These are phyloP conservation scores for Cataglyphis cursor DNA, from an alignment of 2,888 invertebrate species.

Conservation along the genomic window DNA sequence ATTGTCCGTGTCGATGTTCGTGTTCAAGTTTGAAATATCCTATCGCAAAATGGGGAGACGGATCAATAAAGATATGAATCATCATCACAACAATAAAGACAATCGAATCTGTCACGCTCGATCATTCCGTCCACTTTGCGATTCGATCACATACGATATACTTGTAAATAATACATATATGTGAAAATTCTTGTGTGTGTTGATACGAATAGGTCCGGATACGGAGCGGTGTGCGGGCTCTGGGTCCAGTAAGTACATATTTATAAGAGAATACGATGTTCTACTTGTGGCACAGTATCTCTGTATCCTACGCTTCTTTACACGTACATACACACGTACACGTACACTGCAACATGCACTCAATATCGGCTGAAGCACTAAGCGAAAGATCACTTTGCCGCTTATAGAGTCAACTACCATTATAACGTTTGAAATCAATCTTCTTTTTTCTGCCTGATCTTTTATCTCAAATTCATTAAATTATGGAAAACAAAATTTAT, in stretches of 20 bases:
- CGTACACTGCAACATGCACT: constrained; percentile 37
- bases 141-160: constrained; percentile 72
- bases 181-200: constrained; percentile 86
- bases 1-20: constrained; percentile 62
- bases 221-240: constrained; percentile 88
- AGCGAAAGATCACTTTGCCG: constrained; percentile 39
- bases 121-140: constrained; percentile 62
- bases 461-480: background rate
- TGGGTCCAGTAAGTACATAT: constrained; percentile 89
- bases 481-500: background rate
- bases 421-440: constrained; percentile 6
- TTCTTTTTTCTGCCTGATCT: background rate
- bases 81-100: background rate
- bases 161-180: constrained; percentile 86
- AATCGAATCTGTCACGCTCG: background rate
- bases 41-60: constrained; percentile 62
- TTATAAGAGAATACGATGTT: constrained; percentile 75
- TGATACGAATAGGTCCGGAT: constrained; percentile 88
- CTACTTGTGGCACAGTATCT: constrained; percentile 60
- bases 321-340: constrained; percentile 5
- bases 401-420: background rate
- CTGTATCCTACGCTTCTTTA: constrained; percentile 59
- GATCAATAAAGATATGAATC: background rate
- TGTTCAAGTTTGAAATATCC: constrained; percentile 63
- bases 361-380: constrained; percentile 41